Percentiles rank a stretch among this genome's conserved stretches.
Evolutionary conservation across 2,797 vertebrate species (phyloP).

Genomic region (Hypotaenidia okinawae): DNA sequence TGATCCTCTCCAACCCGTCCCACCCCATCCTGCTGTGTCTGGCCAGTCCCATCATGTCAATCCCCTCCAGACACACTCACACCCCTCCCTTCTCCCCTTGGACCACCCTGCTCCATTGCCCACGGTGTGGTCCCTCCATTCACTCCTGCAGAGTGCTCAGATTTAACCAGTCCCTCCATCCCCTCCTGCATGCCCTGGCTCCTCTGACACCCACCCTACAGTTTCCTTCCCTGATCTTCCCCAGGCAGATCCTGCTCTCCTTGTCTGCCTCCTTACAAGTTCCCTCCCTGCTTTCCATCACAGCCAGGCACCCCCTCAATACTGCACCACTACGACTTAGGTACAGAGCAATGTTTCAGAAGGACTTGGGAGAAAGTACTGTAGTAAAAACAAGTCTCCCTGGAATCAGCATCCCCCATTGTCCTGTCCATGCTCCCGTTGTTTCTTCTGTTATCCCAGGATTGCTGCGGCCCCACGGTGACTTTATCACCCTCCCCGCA

Average conservation of each 20-base stretch:
- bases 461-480: fast-evolving
- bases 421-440: fast-evolving
- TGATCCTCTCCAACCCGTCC: not conserved
- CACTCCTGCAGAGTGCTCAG: not conserved
- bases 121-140: fast-evolving
- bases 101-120: fast-evolving
- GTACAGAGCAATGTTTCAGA: not conserved
- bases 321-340: fast-evolving
- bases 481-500: fast-evolving
- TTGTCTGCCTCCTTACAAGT: too few species aligned
- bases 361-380: not conserved
- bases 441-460: not conserved
- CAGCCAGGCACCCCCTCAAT: not conserved
- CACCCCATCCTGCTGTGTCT: not conserved
- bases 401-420: not conserved
- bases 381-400: not conserved
- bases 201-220: not conserved
- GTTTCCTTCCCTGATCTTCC: not conserved
- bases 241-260: fast-evolving
- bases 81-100: not conserved
- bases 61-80: too few species aligned
- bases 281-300: not conserved
- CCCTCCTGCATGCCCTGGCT: not conserved
- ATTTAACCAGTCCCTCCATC: not conserved
- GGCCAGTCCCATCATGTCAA: not conserved